phyloP scores from a whole-genome alignment of 1,140 invertebrate species.

The Saccostrea cuccullata region DNA sequence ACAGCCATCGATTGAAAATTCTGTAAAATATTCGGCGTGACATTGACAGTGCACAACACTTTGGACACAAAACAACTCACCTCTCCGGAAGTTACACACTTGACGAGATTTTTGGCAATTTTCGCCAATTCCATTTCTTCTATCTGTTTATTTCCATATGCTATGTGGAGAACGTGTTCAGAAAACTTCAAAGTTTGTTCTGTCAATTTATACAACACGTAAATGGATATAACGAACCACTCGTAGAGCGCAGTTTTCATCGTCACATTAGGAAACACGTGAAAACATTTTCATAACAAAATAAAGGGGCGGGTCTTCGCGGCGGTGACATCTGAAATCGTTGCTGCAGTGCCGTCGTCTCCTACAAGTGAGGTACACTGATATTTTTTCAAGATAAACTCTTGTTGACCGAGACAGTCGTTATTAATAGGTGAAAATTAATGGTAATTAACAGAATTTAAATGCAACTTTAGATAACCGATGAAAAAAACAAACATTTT shows the following conservation, averaged over 20 bases:
- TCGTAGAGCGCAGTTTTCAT: slow-evolving; percentile 42
- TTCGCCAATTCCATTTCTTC: slow-evolving; percentile 64
- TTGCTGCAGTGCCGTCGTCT: background rate
- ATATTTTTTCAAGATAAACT: too few species aligned
- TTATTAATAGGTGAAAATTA: too few species aligned
- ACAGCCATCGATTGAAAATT: too few species aligned
- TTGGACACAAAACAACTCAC: slow-evolving; percentile 44
- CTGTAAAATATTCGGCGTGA: too few species aligned
- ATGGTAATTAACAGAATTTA: too few species aligned
- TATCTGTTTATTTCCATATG: background rate
- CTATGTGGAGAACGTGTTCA: background rate
- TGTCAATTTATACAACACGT: slow-evolving; percentile 44
- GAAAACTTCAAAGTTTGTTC: slow-evolving; percentile 12
- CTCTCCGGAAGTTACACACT: slow-evolving; percentile 63
- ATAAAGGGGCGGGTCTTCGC: slow-evolving; percentile 21
- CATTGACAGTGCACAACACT: too few species aligned
- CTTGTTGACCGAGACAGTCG: too few species aligned
- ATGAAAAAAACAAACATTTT: too few species aligned
- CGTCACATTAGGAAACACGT: slow-evolving; percentile 16
- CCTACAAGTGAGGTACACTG: too few species aligned
- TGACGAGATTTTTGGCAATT: slow-evolving; percentile 70
- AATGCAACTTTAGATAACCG: too few species aligned
- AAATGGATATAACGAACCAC: slow-evolving; percentile 51
- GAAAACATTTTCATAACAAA: slow-evolving; percentile 26
- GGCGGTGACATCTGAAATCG: background rate